phyloP scores from a whole-genome alignment of 2,797 vertebrate genomes.

The Hyperoplus immaculatus region DNA sequence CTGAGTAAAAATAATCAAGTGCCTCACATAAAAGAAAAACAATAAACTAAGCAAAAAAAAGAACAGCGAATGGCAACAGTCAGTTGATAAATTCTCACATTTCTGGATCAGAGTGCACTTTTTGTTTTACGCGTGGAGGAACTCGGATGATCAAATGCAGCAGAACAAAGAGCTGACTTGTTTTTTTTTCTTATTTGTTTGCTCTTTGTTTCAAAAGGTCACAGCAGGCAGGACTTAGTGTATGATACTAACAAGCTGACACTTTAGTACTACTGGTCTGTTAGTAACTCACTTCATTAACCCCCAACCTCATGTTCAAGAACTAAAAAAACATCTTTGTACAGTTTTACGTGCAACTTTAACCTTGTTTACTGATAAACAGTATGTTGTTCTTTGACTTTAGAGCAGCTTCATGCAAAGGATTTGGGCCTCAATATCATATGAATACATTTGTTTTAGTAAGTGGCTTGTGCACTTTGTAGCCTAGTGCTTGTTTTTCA shows the following conservation, averaged over 20 bases:
- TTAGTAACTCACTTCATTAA: not conserved
- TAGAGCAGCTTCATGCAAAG: not conserved
- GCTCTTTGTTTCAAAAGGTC: not conserved
- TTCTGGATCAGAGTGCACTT: not conserved
- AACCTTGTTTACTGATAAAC: not conserved
- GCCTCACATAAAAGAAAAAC: not conserved
- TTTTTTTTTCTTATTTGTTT: not conserved
- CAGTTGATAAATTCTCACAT: slow-evolving; percentile 4
- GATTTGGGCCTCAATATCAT: not conserved
- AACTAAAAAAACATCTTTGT: not conserved
- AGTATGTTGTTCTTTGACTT: not conserved
- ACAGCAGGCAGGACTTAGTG: not conserved
- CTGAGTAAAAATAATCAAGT: slow-evolving; percentile 25
- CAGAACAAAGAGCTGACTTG: not conserved
- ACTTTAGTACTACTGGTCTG: not conserved
- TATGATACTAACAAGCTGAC: not conserved
- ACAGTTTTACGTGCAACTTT: not conserved
- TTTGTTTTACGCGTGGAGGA: not conserved
- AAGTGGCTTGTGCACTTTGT: not conserved
- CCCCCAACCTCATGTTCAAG: not conserved
- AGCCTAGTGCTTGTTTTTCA: not conserved
- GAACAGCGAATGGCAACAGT: not conserved
- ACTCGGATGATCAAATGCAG: slow-evolving; percentile 2
- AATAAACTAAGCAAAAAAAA: not conserved
- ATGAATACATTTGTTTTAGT: not conserved